Base-by-base conservation (phyloP, 2,888 invertebrate species). In the Saturnia pavonia region DNA sequence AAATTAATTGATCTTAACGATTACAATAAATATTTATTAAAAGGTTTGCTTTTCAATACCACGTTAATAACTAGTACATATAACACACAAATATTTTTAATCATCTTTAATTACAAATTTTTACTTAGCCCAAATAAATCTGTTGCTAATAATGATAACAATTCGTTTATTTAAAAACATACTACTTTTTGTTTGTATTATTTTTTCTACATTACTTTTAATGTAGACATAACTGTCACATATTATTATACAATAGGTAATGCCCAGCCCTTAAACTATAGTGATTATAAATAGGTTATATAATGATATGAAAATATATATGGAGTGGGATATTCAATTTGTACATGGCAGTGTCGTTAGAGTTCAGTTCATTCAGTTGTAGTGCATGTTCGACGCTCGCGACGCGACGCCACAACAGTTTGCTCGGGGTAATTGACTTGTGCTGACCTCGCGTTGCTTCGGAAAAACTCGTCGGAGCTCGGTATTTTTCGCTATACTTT, bases 391-490 rank as follows among this genome's bases (percentile, higher is more conserved):
- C 48, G 40, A 48, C 16, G 25, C 43, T 12, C 42, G 27, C 79
- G 77, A 57, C n/a, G 19, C 54, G 54, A 48, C 19, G 34, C 34
- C 82, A 79, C 80, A 78, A 78, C 80, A 79, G 76, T 89, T 86
- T 77, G 77, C 88, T 85, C 81, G 95, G 94, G 95, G 95, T 95
- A 95, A 95, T 94, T 95, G 95, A 95, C 95, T 95, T 89, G 85
- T 80, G 84, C 86, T 95, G 95, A 95, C 95, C 95, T 93, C 93
- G 88, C 85, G 75, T 76, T 83, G 86, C 88, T 88, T 91, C 90
- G 90, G 88, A 87, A 89, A 90, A 90, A 86, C 87, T 91, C 90
- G 91, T 76, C 80, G 72, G 67, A 77, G 73, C 81, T 91, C 90
- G 90, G 86, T 79, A 76, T 77, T 82, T 75, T 78, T 83, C 87